These are phyloP conservation scores for Desmophyllum pertusum DNA, from an alignment of 92 coral and sea anemone genomes.

Conservation along the genomic window DNA sequence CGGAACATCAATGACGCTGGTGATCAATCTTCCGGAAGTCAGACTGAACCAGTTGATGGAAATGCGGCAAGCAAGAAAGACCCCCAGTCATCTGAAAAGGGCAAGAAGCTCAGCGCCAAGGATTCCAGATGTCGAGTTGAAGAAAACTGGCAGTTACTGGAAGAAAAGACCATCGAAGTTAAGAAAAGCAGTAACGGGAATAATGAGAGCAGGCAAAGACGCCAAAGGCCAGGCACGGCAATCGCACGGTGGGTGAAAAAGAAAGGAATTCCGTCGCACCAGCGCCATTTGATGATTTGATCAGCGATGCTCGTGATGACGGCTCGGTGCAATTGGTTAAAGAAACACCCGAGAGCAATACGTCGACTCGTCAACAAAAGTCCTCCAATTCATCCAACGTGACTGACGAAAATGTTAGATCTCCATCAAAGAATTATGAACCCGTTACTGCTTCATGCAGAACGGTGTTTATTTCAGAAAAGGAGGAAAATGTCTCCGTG, in stretches of 20 bases:
- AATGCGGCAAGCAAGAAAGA: neutral
- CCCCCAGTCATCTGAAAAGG: neutral
- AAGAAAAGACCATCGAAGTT: neutral
- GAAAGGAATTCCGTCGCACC: constrained; percentile 21
- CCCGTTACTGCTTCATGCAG: no score
- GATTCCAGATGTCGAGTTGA: no score
- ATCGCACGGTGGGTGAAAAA: constrained; percentile 29
- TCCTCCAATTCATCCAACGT: no score
- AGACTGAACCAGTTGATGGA: neutral
- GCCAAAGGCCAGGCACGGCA: constrained; percentile 11
- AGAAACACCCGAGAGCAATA: neutral
- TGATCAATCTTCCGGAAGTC: neutral
- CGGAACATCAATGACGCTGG: neutral
- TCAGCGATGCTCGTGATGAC: neutral
- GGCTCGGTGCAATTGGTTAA: neutral
- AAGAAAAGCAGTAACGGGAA: no score
- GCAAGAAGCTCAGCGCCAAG: neutral
- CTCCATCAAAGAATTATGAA: no score
- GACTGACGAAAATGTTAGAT: no score
- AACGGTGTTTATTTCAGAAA: no score
- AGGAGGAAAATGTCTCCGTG: no score
- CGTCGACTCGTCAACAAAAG: no score
- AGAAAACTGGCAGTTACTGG: neutral
- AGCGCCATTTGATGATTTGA: constrained; percentile 9
- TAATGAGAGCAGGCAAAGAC: no score